These are phyloP conservation scores for Loris lydekkerianus DNA, from an alignment of 2,797 vertebrate genomes.

Conservation along the genomic window DNA sequence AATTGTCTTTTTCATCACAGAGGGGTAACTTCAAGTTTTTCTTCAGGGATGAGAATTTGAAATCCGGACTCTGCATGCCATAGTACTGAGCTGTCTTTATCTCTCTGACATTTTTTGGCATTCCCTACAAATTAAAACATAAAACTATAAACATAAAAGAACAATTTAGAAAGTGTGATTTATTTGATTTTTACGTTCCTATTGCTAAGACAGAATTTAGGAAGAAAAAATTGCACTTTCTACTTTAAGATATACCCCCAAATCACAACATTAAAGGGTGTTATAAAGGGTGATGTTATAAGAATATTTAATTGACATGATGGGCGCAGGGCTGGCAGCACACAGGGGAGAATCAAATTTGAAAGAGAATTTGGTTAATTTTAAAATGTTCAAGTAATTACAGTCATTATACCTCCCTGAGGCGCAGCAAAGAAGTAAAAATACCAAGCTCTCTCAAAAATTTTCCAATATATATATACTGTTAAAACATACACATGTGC, in stretches of 20 bases:
- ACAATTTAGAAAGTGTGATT: neutral
- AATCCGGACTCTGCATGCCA: neutral
- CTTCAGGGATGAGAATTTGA: conserved; percentile 1
- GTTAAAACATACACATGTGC: neutral
- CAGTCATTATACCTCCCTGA: conserved; percentile 43
- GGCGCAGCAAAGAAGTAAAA: conserved; percentile 47
- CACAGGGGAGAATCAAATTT: conserved; percentile 51
- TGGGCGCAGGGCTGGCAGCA: too few species aligned
- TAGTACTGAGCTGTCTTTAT: neutral
- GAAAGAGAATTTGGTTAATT: conserved; percentile 70
- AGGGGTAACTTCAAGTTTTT: conserved; percentile 13
- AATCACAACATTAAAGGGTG: neutral
- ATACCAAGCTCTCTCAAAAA: neutral
- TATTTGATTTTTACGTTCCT: conserved; percentile 53
- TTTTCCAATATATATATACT: neutral
- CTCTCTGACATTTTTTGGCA: conserved; percentile 2
- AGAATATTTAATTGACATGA: conserved; percentile 24
- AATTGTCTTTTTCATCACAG: conserved; percentile 19
- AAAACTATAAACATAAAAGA: conserved; percentile 10
- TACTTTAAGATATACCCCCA: conserved; percentile 1
- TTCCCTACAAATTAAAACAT: conserved; percentile 18
- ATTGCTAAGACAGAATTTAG: conserved; percentile 12
- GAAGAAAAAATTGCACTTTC: conserved; percentile 23
- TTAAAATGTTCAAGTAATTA: conserved; percentile 69
- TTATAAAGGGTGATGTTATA: neutral